phyloP scores from a whole-genome alignment of 2,113 vertebrate species.

The Rhadina sibilatrix region DNA sequence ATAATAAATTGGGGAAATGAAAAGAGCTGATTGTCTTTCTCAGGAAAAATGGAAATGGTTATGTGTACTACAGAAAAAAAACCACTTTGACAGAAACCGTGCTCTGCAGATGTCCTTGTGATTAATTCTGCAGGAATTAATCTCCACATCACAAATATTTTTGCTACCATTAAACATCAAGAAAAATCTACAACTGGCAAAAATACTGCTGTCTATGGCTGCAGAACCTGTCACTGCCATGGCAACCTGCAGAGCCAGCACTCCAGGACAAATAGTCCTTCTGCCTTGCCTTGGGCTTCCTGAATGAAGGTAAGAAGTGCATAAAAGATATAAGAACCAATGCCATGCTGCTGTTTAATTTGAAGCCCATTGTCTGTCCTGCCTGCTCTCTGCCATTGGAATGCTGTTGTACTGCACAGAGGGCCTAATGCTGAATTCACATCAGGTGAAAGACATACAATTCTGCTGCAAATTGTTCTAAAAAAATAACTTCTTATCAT shows the following conservation, averaged over 20 bases:
- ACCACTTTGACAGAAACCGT: neutral
- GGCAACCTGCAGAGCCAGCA: neutral
- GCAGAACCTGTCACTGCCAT: neutral
- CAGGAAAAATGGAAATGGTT: neutral
- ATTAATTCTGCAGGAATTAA: neutral
- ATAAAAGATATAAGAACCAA: neutral
- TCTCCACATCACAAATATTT: neutral
- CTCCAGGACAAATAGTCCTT: neutral
- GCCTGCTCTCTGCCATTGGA: neutral
- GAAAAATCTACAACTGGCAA: neutral
- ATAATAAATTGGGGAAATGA: neutral
- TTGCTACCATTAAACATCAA: neutral
- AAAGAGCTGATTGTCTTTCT: neutral
- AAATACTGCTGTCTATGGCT: neutral
- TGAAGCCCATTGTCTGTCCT: neutral
- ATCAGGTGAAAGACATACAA: neutral
- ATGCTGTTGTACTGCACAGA: neutral
- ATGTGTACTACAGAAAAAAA: neutral
- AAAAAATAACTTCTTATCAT: neutral
- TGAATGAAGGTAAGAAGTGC: neutral
- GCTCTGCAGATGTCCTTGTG: neutral
- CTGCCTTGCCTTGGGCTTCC: neutral
- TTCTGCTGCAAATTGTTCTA: neutral
- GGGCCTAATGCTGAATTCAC: neutral
- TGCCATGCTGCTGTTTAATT: neutral